Evolutionary conservation across 2,113 vertebrate species (phyloP), one percentile per base, ranked within the genome.

Genomic region (Brachypteracias leptosomus): DNA sequence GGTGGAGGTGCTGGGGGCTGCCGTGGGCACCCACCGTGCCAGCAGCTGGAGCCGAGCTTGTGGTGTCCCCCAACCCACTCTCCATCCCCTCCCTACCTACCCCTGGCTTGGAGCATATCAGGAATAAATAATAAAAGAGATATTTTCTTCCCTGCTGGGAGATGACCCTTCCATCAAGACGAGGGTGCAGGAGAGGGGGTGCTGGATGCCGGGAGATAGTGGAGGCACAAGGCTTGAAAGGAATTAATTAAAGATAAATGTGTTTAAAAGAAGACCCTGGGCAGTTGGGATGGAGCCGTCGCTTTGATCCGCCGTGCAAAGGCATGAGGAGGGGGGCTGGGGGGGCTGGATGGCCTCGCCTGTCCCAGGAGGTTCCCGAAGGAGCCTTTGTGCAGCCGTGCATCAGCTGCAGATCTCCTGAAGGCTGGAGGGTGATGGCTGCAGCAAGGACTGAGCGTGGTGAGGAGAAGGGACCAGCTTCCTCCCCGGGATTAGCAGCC

Each of bases 211-310:
- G 42, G 51, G 86, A 79, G 94, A 82, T 73, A 68, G 80, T 9
- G 2, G 29, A 38, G 76, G 90, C 65, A 28, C 63, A 79, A 95
- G 70, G 90, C 94, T 95, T 96, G 95, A 96, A 95, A 95, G 80
- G 94, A 95, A 97, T 95, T 93, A 92, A 95, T 97, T 93, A 96
- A 91, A 95, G 90, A 90, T 93, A 79, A 91, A 93, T 81, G 89
- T 29, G 54, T 89, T 96, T 91, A 71, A 74, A 81, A 96, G 67
- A 74, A 84, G 81, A 89, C 70, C 62, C 66, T 76, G 92, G 87
- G 94, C 54, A 38, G 54, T 52, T 2, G 62, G 86, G 67, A 66
- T 19, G 54, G 84, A 87, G 91, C 73, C 0, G 5, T 54, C 6
- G 59, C 84, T 95, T 96, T 93, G 96, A 95, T 96, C 77, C 1